Conservation (phyloP, 2,888 invertebrate genomes). For the Oithona nana region DNA sequence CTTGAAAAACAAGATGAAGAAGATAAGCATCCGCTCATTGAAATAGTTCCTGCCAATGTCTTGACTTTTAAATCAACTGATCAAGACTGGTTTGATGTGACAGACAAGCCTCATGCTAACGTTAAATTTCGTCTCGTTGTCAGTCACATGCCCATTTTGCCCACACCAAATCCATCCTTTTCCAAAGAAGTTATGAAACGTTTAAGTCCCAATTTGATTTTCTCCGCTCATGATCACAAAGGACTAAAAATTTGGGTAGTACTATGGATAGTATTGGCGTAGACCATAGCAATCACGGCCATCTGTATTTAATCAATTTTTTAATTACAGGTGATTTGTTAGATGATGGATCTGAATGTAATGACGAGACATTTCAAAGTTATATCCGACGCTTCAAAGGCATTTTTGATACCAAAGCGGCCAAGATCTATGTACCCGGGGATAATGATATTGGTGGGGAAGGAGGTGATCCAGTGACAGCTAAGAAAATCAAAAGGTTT, state of each 20-base stretch:
- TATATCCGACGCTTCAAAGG: constrained; percentile 3
- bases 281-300: too few species aligned
- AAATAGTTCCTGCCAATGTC: neutral
- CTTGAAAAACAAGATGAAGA: neutral
- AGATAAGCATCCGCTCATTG: neutral
- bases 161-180: neutral
- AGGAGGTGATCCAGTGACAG: constrained; percentile 43
- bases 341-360: constrained; percentile 42
- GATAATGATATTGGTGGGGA: constrained; percentile 98
- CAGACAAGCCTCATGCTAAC: neutral
- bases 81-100: neutral
- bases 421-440: constrained; percentile 61
- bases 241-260: too few species aligned
- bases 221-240: constrained; percentile 31
- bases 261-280: too few species aligned
- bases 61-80: neutral
- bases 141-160: constrained; percentile 22
- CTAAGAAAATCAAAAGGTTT: constrained; percentile 49
- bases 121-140: constrained; percentile 21
- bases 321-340: constrained; percentile 90
- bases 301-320: too few species aligned
- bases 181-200: neutral
- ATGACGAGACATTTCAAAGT: neutral
- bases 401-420: constrained; percentile 18
- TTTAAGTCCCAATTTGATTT: constrained; percentile 25